Base-by-base conservation (phyloP, 2,113 vertebrate species). In the Passer domesticus region DNA sequence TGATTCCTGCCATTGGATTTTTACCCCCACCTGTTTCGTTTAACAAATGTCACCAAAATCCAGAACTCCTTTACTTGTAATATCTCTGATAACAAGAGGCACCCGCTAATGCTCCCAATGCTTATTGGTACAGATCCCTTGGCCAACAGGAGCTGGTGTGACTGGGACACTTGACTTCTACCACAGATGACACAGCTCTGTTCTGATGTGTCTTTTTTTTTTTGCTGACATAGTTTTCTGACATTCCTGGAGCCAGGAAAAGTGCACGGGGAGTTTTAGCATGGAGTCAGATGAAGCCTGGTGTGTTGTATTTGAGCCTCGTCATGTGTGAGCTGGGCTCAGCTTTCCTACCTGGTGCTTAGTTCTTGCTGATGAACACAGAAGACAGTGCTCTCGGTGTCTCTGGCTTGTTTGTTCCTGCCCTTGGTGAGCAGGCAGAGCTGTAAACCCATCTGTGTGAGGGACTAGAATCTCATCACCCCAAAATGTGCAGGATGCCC, bases 361-460 rank as follows among this genome's bases (percentile, higher is more conserved):
- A 0, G 0, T 37, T 50, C 53, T 67, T 9, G 8, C 37, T 33
- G 0, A 1, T 11, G 43, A 31, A 2, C 9, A 2, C 2, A 3
- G 72, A 23, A 49, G 20, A 10, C 0, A 2, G 2, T 49, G 66
- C 30, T 53, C 1, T 19, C 2, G 1, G 7, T 35, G 47, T 25
- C 44, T 84, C 16, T 66, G 46, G n/a, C 72, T 50, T 49, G 2
- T 31, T 55, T 55, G 24, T 75, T 70, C 55, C 50, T 21, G 23
- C 11, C 37, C 44, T 74, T 56, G 46, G 30, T 39, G 23, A 68
- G 7, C 55, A 70, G 63, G 30, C 13, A 56, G 64, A 41, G 50
- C 72, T 28, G 11, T 16, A 44, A 82, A 43, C 35, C 37, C 13
- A 5, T 18, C 37, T n/a, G 75, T 47, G 22, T 13, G n/a, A 46